Evolutionary conservation across 1,140 invertebrate species (phyloP), one percentile per base, ranked within the genome.

Genomic region (Polypedilum vanderplanki): DNA sequence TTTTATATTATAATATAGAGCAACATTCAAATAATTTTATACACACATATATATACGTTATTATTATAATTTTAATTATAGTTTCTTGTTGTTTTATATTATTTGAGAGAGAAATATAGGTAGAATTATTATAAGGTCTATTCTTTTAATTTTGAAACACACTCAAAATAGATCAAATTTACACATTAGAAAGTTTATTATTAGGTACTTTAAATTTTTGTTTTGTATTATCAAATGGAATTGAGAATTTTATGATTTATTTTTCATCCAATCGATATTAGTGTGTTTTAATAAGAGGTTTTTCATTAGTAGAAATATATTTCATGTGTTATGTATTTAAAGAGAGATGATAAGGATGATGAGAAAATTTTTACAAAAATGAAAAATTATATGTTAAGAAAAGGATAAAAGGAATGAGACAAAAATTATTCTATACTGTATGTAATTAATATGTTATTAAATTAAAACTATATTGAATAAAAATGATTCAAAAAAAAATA

Each of bases 401-500:
- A 57, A 57, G 46, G 46, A 57, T 57, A n/a, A 57, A 57, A 57
- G 46, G 8, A 33, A 57, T 57, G 46, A 57, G 46, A 57, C 46
- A 57, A 57, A 57, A 57, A 57, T 57, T 57, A 57, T 57, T 57
- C 46, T 57, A 57, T 57, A 57, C 46, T 57, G 46, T 57, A 57
- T 57, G 46, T 57, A 57, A 57, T 57, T 57, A 57, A 57, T 57
- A 57, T 57, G 46, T 57, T 57, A 57, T 57, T 57, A 57, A 57
- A 57, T 57, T 57, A 57, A 57, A 15, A 57, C 46, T 57, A 57
- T 57, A 57, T 57, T 57, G n/a, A 57, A 57, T 57, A 57, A 57
- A 57, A 57, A 57, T 57, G 46, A 57, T 57, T 57, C n/a, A 57
- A 57, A 57, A 57, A 57, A n/a, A n/a, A 12, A 46, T 1, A 46